A percentile compares a stretch with the other conserved stretches of the same genome.
Conservation (phyloP, 2,888 invertebrate genomes). For the Acronicta aceris region DNA sequence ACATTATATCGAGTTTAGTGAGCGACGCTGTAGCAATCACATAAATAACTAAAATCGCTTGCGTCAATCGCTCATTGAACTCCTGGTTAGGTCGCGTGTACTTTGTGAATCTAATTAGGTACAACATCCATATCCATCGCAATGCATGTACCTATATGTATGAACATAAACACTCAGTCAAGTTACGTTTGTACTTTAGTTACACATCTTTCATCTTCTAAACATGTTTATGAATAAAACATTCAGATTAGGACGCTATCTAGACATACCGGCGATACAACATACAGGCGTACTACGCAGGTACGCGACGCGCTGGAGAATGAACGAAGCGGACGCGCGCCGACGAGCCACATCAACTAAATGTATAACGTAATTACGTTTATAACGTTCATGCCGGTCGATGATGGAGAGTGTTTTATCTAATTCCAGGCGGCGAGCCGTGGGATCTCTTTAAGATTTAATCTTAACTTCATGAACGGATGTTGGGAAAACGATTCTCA, state of each 20-base stretch:
- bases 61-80: background rate
- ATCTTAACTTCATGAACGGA: conserved; percentile 56
- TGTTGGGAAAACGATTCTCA: conserved; percentile 18
- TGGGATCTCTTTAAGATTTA: conserved; percentile 59
- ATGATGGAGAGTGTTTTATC: conserved; percentile 56
- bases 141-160: too few species aligned
- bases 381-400: conserved; percentile 42
- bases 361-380: conserved; percentile 51
- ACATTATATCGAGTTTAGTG: too few species aligned
- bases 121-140: too few species aligned
- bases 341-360: background rate
- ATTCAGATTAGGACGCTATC: conserved; percentile 28
- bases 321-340: conserved; percentile 2
- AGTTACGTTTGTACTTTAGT: conserved; percentile 1
- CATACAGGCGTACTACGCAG: conserved; percentile 1
- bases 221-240: conserved; percentile 36
- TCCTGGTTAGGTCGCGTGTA: too few species aligned
- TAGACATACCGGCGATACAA: conserved; percentile 24
- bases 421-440: conserved; percentile 52
- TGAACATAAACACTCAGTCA: too few species aligned
- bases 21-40: background rate
- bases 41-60: background rate
- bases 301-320: conserved; percentile 22
- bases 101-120: too few species aligned
- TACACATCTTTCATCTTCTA: conserved; percentile 5